phyloP scores from a whole-genome alignment of 1,140 invertebrate genomes.

The Drosophila ercepeae region DNA sequence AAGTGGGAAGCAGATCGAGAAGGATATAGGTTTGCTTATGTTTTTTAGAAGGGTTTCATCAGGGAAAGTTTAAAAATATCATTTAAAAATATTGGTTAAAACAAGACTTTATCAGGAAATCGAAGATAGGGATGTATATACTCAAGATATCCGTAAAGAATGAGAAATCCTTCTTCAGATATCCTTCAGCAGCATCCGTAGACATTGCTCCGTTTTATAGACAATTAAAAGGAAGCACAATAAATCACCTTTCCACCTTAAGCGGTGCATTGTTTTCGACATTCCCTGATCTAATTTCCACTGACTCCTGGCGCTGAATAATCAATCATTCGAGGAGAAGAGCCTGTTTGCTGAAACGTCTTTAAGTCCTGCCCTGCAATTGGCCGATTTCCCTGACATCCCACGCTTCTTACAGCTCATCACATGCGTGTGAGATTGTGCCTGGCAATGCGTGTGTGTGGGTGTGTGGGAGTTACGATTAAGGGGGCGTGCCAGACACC shows the following conservation, averaged over 20 bases:
- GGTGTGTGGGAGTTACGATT: slow-evolving; percentile 3
- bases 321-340: slow-evolving; percentile 54
- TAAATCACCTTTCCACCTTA: background rate
- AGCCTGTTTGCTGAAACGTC: slow-evolving; percentile 24
- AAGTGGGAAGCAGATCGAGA: no score
- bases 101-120: no score
- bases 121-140: no score
- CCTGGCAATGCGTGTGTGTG: background rate
- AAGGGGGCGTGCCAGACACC: slow-evolving; percentile 40
- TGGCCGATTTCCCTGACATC: slow-evolving; percentile 32
- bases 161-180: no score
- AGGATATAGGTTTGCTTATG: no score
- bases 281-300: background rate
- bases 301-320: background rate
- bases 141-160: no score
- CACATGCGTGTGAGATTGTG: slow-evolving; percentile 2
- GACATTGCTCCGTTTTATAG: background rate
- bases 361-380: slow-evolving; percentile 54
- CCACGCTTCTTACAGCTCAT: slow-evolving; percentile 26
- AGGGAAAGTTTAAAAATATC: no score
- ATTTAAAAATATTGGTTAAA: no score
- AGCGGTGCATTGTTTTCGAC: background rate
- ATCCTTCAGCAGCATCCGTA: no score
- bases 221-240: background rate
- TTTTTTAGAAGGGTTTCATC: no score